Evolutionary conservation across 2,113 vertebrate genomes (phyloP), one percentile per base, ranked within the genome.

Genomic region (Diglossa brunneiventris): DNA sequence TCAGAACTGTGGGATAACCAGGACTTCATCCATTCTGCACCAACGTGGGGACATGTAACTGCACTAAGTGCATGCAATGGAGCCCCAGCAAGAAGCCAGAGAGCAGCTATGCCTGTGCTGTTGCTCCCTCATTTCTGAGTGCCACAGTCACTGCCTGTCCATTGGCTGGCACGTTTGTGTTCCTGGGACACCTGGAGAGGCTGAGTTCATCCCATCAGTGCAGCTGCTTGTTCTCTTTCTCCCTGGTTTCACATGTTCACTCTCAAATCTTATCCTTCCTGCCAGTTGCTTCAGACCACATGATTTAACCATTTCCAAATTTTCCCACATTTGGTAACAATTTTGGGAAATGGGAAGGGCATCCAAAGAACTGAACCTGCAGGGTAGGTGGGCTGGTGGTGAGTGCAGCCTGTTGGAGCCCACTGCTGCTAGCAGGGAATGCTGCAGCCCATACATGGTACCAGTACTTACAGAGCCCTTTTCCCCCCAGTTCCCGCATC

Each of bases 401-500:
- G 21, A 67, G 15, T 22, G 28, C 44, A 89, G 28, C 30, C 39
- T 55, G 10, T 23, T 17, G 2, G 41, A 83, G 41, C 17, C 24
- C 15, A 3, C 44, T 64, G 53, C 72, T 2, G 2, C 69, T 52
- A 28, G 47, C 15, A 78, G 52, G 49, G 41, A 56, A 19, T 80
- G 50, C 72, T 64, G 58, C 30, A 69, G 70, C 79, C 73, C 46
- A 7, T 4, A 11, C 46, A 7, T 4, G 11, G 55, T 49, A 41
- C 42, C 2, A 0, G 19, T 35, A 55, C 41, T 55, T 44, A 39
- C 0, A 5, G 42, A 53, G 61, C 21, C 47, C 0, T 0, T 11
- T 74, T 77, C 14, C 28, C 33, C 4, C 52, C 23, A 42, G 1
- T 91, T 75, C 50, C 61, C 10, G 1, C 19, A 41, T 72, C 30